Percentiles rank a stretch among this genome's conserved stretches.
Evolutionary conservation across 2,797 vertebrate species (phyloP).

Genomic region (Sardinella longiceps): DNA sequence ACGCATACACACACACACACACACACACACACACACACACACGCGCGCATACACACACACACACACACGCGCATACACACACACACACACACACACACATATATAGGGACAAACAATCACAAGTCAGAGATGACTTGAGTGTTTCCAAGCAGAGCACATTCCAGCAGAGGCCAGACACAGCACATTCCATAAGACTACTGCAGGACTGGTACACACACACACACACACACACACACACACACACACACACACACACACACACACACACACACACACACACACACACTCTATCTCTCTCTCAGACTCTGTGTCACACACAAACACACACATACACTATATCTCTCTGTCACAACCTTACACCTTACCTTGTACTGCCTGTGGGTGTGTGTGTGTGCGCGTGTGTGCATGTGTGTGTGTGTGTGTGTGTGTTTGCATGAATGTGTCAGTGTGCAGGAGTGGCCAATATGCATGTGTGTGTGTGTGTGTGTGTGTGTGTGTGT

Average conservation of each 20-base stretch:
- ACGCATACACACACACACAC: background rate
- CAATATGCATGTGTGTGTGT: too few relatives aligned
- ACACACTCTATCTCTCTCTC: too few relatives aligned
- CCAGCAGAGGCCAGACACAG: background rate
- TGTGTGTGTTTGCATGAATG: background rate
- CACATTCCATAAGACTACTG: background rate
- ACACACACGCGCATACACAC: background rate
- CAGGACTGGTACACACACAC: background rate
- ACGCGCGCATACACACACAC: background rate
- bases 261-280: constrained; percentile 5
- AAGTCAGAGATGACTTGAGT: background rate
- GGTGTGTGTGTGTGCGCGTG: background rate
- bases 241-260: background rate
- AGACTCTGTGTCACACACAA: too few relatives aligned
- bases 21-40: background rate
- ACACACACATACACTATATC: background rate
- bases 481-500: too few relatives aligned
- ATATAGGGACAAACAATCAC: background rate
- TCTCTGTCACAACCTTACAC: too few relatives aligned
- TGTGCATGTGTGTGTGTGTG: background rate
- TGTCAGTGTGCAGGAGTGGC: too few relatives aligned
- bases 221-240: background rate
- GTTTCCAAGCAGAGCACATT: background rate
- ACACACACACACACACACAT: background rate
- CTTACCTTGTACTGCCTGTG: too few relatives aligned